Evolutionary conservation across 2,888 invertebrate species (phyloP).

Genomic region (Philereme transversata): DNA sequence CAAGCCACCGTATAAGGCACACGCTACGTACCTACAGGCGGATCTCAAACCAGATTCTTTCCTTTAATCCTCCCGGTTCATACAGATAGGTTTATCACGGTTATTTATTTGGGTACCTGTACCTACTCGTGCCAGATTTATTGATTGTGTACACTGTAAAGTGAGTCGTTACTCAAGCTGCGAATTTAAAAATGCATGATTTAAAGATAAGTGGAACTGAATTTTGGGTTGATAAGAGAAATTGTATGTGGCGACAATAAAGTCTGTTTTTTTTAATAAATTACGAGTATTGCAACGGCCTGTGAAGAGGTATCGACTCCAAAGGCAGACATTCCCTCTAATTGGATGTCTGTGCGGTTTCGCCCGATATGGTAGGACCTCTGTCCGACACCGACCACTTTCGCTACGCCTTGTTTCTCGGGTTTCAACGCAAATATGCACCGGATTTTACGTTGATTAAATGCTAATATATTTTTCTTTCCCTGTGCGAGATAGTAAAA

Average conservation of each 20-base stretch:
- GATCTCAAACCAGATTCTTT: conserved; percentile 67
- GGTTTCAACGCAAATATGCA: conserved; percentile 43
- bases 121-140: conserved; percentile 31
- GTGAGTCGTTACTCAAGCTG: conserved; percentile 32
- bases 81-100: conserved; percentile 36
- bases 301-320: conserved; percentile 55
- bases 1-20: conserved; percentile 73
- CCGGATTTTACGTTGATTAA: conserved; percentile 31
- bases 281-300: conserved; percentile 53
- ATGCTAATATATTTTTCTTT: conserved; percentile 13
- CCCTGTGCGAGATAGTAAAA: neutral
- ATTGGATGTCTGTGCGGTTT: conserved; percentile 71
- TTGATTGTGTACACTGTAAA: conserved; percentile 30
- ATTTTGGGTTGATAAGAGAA: conserved; percentile 21
- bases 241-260: conserved; percentile 25
- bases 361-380: conserved; percentile 65
- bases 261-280: conserved; percentile 22
- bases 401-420: conserved; percentile 57
- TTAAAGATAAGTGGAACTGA: conserved; percentile 24
- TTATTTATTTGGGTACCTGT: conserved; percentile 35
- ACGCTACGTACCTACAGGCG: conserved; percentile 61
- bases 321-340: conserved; percentile 75
- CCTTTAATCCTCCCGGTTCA: conserved; percentile 48
- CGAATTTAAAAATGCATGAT: conserved; percentile 28
- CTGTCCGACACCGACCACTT: conserved; percentile 67